These are phyloP conservation scores for Heliopora coerulea DNA, from an alignment of 92 coral and sea anemone genomes.

Conservation along the genomic window DNA sequence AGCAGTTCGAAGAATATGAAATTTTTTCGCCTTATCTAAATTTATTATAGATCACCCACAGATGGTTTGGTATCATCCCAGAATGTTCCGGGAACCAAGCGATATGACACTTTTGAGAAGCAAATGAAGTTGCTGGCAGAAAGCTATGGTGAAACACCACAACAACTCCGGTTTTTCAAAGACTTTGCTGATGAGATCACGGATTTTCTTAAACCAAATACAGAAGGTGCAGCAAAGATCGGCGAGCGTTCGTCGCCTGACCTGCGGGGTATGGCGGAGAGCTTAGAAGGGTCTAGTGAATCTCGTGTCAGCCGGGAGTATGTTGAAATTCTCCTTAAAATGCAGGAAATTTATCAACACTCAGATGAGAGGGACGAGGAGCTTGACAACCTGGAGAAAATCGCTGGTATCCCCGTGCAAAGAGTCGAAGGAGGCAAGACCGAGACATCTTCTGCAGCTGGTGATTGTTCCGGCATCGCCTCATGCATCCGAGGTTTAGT, in stretches of 20 bases:
- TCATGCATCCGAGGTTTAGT: slow-evolving; percentile 31
- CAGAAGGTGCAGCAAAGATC: neutral
- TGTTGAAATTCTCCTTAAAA: slow-evolving; percentile 12
- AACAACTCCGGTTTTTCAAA: slow-evolving; percentile 20
- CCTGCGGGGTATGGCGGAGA: neutral
- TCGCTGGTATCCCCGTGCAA: slow-evolving; percentile 11
- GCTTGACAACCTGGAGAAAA: slow-evolving; percentile 16
- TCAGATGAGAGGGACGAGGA: slow-evolving; percentile 24
- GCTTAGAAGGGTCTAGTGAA: neutral
- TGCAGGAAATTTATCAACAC: slow-evolving; percentile 29
- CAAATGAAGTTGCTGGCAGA: slow-evolving; percentile 26
- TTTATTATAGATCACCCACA: neutral
- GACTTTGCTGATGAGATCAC: slow-evolving; percentile 30
- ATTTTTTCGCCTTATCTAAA: no score
- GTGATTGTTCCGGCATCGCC: slow-evolving; percentile 5
- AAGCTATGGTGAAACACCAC: slow-evolving; percentile 9
- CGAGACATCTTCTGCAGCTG: neutral
- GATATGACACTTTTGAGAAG: slow-evolving; percentile 11
- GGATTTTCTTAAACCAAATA: slow-evolving; percentile 24
- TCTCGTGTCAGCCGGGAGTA: neutral
- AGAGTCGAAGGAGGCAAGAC: neutral
- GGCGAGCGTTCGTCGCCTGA: neutral
- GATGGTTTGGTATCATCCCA: neutral
- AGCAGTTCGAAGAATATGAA: no score
- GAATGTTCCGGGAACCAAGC: slow-evolving; percentile 3